Evolutionary conservation across 2,797 vertebrate genomes (phyloP).

Genomic region (Clarias platycephalus): DNA sequence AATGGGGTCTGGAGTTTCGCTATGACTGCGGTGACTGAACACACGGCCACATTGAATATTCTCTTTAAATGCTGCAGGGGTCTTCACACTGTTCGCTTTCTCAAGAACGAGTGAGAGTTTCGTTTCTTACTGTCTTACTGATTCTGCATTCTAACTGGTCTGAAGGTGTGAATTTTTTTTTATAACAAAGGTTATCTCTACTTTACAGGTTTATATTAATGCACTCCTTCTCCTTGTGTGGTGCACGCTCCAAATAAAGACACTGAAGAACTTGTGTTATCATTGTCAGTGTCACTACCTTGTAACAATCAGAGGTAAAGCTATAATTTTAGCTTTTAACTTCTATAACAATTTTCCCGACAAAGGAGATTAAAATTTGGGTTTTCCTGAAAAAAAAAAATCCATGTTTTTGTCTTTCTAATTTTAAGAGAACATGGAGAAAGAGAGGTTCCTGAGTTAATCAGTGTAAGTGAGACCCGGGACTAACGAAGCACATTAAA

Average conservation of each 20-base stretch:
- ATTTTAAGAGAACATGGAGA: not conserved
- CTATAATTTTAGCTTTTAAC: too few species aligned
- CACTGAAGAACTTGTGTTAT: not conserved
- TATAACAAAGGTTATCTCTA: not conserved
- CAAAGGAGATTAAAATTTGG: too few species aligned
- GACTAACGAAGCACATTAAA: too few species aligned
- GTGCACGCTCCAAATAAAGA: not conserved
- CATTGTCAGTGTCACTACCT: not conserved
- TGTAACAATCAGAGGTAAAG: too few species aligned
- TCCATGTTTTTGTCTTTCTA: too few species aligned
- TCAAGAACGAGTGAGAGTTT: not conserved
- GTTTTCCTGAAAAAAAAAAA: too few species aligned
- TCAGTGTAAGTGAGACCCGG: not conserved
- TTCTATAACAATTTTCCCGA: too few species aligned
- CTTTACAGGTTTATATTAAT: not conserved
- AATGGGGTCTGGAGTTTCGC: not conserved
- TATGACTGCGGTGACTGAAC: not conserved
- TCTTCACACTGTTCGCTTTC: not conserved
- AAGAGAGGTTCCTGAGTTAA: not conserved
- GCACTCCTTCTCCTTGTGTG: not conserved
- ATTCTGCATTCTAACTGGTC: not conserved
- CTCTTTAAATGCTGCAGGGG: not conserved
- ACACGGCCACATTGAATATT: not conserved
- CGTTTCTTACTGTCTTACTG: not conserved
- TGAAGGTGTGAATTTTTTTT: not conserved